Percentiles rank a stretch among this genome's conserved stretches.
Evolutionary conservation across 2,797 vertebrate genomes (phyloP).

Genomic region (Euphonia xanthogaster): DNA sequence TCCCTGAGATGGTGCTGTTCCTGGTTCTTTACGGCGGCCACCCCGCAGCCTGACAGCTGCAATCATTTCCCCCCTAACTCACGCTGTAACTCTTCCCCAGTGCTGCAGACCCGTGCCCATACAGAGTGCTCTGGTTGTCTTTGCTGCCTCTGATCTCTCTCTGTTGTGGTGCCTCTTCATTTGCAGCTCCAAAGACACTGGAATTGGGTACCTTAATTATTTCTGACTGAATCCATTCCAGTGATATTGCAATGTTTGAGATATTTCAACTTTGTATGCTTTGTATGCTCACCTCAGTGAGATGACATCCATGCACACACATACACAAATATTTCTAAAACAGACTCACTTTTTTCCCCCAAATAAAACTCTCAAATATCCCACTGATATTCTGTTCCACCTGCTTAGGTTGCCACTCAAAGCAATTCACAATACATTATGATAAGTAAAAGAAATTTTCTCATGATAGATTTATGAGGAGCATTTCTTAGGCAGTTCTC

Average conservation of each 20-base stretch:
- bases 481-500: conserved; percentile 46
- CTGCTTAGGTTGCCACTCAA: conserved; percentile 34
- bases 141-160: background rate
- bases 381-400: background rate
- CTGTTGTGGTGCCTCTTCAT: background rate
- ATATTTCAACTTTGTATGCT: background rate
- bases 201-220: background rate
- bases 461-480: conserved; percentile 51
- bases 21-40: background rate
- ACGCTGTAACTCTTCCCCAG: background rate
- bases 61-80: background rate
- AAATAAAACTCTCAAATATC: background rate
- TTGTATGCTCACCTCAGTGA: background rate
- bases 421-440: conserved; percentile 38
- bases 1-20: background rate
- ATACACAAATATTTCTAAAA: conserved; percentile 6
- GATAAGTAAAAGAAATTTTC: conserved; percentile 40
- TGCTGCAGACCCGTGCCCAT: background rate
- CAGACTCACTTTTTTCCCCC: background rate
- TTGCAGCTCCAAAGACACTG: background rate
- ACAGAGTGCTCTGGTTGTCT: background rate
- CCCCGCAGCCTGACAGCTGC: background rate
- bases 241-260: background rate
- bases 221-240: background rate
- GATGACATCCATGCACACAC: background rate